phyloP scores from a whole-genome alignment of 1,140 invertebrate genomes.

The Sitodiplosis mosellana region DNA sequence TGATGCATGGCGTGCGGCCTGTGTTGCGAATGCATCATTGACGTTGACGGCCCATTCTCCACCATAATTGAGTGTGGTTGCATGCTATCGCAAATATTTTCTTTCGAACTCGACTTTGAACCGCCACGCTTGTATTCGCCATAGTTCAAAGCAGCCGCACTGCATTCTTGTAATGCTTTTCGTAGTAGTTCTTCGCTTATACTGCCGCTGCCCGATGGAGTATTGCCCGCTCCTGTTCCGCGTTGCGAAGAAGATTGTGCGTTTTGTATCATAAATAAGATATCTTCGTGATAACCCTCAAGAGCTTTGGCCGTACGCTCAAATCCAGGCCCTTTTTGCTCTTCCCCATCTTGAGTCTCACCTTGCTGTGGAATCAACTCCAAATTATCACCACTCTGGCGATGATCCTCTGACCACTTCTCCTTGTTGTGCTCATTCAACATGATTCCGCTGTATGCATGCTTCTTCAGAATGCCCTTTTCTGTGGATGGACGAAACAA shows the following conservation, averaged over 20 bases:
- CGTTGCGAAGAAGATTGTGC: constrained; percentile 48
- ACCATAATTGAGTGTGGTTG: constrained; percentile 26
- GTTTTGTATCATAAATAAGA: constrained; percentile 67
- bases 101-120: constrained; percentile 29
- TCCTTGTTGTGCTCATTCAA: constrained; percentile 39
- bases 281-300: constrained; percentile 84
- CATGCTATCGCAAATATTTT: constrained; percentile 42
- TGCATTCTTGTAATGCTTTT: constrained; percentile 47
- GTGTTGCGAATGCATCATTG: constrained; percentile 20
- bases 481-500: constrained; percentile 41
- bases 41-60: constrained; percentile 12
- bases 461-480: constrained; percentile 76
- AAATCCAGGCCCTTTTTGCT: constrained; percentile 45
- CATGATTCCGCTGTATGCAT: constrained; percentile 46
- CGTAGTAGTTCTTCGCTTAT: constrained; percentile 39
- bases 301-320: constrained; percentile 67
- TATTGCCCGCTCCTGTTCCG: constrained; percentile 31
- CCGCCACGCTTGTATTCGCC: constrained; percentile 40
- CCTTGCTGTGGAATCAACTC: constrained; percentile 43
- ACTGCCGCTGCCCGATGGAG: constrained; percentile 37
- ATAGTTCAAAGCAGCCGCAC: constrained; percentile 26
- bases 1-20: constrained; percentile 21
- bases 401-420: constrained; percentile 48
- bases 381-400: constrained; percentile 41
- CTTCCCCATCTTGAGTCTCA: constrained; percentile 37